Evolutionary conservation across 2,113 vertebrate species (phyloP).

Genomic region (Macaca mulatta): DNA sequence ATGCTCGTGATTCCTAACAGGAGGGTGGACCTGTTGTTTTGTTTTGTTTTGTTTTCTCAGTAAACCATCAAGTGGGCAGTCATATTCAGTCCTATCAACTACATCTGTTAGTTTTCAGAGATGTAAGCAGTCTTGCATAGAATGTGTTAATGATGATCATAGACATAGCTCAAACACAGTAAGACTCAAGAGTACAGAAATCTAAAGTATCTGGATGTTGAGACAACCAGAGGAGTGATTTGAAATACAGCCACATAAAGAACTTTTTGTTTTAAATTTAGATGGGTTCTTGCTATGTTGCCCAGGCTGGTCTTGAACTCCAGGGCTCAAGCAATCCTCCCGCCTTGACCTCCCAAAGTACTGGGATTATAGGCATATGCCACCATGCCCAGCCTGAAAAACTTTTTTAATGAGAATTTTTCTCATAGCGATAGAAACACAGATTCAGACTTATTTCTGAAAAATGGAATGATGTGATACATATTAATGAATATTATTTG

Average conservation of each 20-base stretch:
- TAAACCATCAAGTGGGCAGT: neutral
- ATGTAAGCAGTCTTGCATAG: neutral
- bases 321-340: too few species aligned
- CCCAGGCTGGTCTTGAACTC: too few species aligned
- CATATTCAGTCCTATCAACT: neutral
- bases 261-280: too few species aligned
- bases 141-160: neutral
- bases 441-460: neutral
- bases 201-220: neutral
- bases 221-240: neutral
- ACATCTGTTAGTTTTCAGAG: neutral
- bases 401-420: neutral
- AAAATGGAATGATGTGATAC: neutral
- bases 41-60: neutral
- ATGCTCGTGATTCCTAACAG: neutral
- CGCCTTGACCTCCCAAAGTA: too few species aligned
- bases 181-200: neutral
- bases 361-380: too few species aligned
- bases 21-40: neutral
- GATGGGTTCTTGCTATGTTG: too few species aligned
- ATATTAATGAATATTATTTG: neutral
- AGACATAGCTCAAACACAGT: neutral
- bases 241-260: neutral
- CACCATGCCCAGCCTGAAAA: neutral
- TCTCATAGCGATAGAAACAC: neutral